These are phyloP conservation scores for Pachyseris speciosa DNA, from an alignment of 64 coral and sea anemone genomes.

Conservation along the genomic window DNA sequence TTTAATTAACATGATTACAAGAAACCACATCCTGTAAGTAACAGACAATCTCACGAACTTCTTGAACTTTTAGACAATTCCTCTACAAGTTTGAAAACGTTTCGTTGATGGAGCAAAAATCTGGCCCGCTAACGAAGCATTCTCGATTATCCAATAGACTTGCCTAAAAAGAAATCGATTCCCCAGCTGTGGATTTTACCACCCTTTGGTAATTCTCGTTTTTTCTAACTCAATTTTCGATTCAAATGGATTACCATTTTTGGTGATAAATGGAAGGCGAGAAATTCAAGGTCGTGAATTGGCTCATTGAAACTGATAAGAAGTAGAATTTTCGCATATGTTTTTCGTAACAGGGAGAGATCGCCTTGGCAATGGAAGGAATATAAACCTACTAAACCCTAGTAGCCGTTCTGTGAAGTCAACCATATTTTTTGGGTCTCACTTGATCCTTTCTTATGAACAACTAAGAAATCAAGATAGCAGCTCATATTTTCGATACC, in stretches of 20 bases:
- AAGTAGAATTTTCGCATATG: background rate
- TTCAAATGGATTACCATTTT: background rate
- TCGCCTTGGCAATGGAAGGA: background rate
- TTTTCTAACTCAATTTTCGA: no score
- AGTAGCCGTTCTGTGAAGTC: background rate
- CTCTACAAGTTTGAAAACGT: background rate
- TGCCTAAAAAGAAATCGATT: background rate
- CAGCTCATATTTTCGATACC: background rate
- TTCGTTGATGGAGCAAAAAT: background rate
- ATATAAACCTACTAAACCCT: background rate
- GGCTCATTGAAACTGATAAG: background rate
- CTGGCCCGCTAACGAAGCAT: background rate
- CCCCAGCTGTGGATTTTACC: background rate
- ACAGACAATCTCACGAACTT: background rate
- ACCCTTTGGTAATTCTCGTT: background rate
- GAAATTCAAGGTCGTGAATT: background rate
- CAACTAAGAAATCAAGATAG: no score
- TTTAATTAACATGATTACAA: background rate
- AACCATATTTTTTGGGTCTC: no score
- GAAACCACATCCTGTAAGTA: background rate
- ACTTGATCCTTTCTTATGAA: no score
- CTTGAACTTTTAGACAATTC: background rate
- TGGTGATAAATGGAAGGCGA: background rate
- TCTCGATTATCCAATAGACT: background rate
- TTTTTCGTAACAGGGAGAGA: slow-evolving; percentile 12